These are phyloP conservation scores for Arion vulgaris DNA, from an alignment of 1,140 invertebrate species.

Conservation along the genomic window DNA sequence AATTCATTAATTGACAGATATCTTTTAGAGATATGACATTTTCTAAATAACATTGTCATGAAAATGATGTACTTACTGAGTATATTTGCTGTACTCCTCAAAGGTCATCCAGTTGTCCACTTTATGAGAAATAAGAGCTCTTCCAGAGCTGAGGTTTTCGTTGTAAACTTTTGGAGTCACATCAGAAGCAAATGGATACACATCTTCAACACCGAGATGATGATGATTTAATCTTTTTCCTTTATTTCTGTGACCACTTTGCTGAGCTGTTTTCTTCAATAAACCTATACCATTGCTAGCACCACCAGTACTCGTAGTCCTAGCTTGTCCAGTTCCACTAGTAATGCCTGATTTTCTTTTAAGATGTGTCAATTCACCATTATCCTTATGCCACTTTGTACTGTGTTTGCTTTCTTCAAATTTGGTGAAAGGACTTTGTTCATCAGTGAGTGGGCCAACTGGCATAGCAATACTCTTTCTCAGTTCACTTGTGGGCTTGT, in stretches of 20 bases:
- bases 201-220: constrained; percentile 32
- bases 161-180: constrained; percentile 49
- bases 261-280: neutral
- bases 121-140: constrained; percentile 57
- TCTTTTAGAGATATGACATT: too few species aligned
- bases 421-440: constrained; percentile 45
- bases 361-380: too few species aligned
- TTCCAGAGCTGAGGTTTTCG: constrained; percentile 65
- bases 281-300: too few species aligned
- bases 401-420: too few species aligned
- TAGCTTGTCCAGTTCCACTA: neutral
- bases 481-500: constrained; percentile 52
- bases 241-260: neutral
- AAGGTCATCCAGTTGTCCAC: constrained; percentile 70
- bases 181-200: constrained; percentile 48
- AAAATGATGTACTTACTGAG: constrained; percentile 51
- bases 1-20: too few species aligned
- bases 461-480: constrained; percentile 42
- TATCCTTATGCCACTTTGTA: too few species aligned
- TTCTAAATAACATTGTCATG: too few species aligned
- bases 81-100: constrained; percentile 68
- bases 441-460: neutral
- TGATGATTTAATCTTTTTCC: neutral
- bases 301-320: neutral
- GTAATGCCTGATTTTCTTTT: neutral